Conservation (phyloP, 2,113 vertebrate genomes). For the Thunnus maccoyii region DNA sequence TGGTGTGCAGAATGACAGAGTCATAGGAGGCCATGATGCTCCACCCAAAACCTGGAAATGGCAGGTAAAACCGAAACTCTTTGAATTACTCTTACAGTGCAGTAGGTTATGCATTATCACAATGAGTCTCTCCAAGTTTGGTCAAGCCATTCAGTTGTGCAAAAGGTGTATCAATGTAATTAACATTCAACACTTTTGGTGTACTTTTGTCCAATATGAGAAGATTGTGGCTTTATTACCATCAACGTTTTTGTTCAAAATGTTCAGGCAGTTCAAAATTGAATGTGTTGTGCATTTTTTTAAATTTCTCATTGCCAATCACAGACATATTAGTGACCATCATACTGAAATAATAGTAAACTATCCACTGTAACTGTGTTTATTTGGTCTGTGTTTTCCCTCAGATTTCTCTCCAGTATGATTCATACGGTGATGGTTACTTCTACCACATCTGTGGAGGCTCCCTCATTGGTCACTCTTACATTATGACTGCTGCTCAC, state of each 20-base stretch:
- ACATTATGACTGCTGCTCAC: conserved; percentile 83
- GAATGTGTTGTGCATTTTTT: too few species aligned
- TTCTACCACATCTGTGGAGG: conserved; percentile 78
- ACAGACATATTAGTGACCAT: not conserved
- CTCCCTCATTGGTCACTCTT: conserved; percentile 29
- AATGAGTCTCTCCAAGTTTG: not conserved
- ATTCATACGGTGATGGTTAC: fast-evolving
- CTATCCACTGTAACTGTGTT: not conserved
- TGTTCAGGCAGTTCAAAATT: too few species aligned
- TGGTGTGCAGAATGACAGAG: conserved; percentile 59
- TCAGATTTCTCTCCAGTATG: conserved; percentile 75
- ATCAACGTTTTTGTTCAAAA: too few species aligned
- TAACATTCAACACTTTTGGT: not conserved
- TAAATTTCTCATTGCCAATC: too few species aligned
- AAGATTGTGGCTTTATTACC: too few species aligned
- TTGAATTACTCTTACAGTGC: too few species aligned
- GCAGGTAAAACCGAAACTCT: conserved; percentile 74
- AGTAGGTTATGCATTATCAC: too few species aligned
- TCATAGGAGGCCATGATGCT: conserved; percentile 74
- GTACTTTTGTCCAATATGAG: too few species aligned
- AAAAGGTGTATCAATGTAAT: not conserved
- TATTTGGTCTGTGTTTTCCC: conserved; percentile 19
- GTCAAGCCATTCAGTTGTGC: not conserved
- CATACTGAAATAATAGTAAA: not conserved
- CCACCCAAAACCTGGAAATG: conserved; percentile 78